Evolutionary conservation across 2,888 invertebrate species (phyloP), one percentile per base, ranked within the genome.

Genomic region (Argyresthia albistria): DNA sequence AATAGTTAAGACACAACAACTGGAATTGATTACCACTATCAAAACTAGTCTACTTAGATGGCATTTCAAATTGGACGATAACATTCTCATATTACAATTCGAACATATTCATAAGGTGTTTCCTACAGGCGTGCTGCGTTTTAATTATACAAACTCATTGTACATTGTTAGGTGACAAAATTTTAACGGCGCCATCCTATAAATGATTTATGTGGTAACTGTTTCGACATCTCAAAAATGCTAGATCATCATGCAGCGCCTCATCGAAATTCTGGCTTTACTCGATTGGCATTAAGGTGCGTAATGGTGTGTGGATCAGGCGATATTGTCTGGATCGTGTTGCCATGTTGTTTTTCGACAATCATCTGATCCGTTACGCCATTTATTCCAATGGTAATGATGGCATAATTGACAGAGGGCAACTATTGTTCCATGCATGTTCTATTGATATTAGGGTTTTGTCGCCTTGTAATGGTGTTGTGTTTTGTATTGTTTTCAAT

Each of bases 371-470:
- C 78, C 76, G 78, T 80, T 81, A 77, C 76, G 74, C 76, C 76
- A 77, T 83, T 82, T 80, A 82, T 83, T 76, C 79, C 69, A 78
- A 86, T 83, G 80, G 77, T 86, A 87, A 87, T 86, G 82, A 86
- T 80, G 79, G 82, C 73, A 84, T 86, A 87, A 86, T 84, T 84
- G 87, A 86, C 84, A 84, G 80, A 78, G 78, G 73, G 73, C 78
- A 80, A 73, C 83, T 81, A 86, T 86, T 87, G 84, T 87, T 80
- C 75, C 81, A 69, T 82, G 83, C 80, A 83, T 86, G 69, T 80
- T 76, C 72, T 80, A 77, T 81, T 80, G 77, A 79, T 84, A 83
- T 84, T 80, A 79, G 67, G 71, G 76, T 79, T 86, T 86, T 82
- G 83, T 87, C 87, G 82, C 83, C 80, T 83, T 83, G 84, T 84